A percentile compares a stretch with the other conserved stretches of the same genome.
Evolutionary conservation across 1,140 invertebrate genomes (phyloP).

Genomic region (Hylaeus volcanicus): DNA sequence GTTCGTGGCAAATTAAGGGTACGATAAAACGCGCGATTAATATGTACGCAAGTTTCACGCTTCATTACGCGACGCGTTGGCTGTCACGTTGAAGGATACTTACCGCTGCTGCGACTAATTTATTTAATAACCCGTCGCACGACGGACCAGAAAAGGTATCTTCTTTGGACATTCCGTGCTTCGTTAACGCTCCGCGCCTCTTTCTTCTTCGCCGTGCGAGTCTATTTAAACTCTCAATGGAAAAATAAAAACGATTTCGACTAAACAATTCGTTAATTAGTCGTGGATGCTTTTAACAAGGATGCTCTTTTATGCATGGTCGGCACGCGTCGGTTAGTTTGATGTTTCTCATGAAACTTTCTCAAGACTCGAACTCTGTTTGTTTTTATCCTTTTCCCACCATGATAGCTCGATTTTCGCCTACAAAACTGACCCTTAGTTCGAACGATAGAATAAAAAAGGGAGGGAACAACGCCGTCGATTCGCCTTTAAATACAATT

Average conservation of each 20-base stretch:
- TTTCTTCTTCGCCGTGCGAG: neutral
- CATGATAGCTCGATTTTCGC: neutral
- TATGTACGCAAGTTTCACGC: slow-evolving; percentile 17
- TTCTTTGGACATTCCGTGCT: too few species aligned
- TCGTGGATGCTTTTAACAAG: slow-evolving; percentile 29
- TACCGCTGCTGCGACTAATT: slow-evolving; percentile 11
- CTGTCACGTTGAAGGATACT: slow-evolving; percentile 14
- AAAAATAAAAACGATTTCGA: slow-evolving; percentile 7
- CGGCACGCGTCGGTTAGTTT: neutral
- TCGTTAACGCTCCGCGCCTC: neutral
- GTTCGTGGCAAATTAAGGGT: neutral
- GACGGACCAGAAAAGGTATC: neutral
- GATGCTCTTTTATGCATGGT: slow-evolving; percentile 5
- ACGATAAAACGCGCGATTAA: slow-evolving; percentile 19
- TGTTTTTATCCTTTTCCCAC: neutral
- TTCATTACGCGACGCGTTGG: slow-evolving; percentile 10
- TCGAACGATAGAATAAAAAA: neutral
- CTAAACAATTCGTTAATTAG: slow-evolving; percentile 25
- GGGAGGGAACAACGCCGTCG: neutral
- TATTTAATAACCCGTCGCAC: neutral
- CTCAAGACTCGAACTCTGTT: neutral
- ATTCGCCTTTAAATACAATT: slow-evolving; percentile 51
- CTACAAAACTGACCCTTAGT: neutral
- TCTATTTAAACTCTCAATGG: neutral
- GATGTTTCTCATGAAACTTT: neutral